Evolutionary conservation across 2,113 vertebrate genomes (phyloP).

Genomic region (Chlorodrepanis virens): DNA sequence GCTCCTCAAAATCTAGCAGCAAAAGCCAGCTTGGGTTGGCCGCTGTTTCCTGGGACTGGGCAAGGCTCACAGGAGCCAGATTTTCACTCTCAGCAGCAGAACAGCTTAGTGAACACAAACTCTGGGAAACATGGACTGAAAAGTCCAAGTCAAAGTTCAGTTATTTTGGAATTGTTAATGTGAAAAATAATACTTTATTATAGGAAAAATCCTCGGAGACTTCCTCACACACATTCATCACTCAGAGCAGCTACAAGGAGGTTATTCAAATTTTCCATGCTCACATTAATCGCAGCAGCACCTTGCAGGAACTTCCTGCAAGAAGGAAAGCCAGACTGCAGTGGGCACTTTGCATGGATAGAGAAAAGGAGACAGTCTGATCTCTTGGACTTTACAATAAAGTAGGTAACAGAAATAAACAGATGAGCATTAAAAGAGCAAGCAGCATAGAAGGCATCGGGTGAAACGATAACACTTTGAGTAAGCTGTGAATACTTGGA

Average conservation of each 20-base stretch:
- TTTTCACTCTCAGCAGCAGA: background rate
- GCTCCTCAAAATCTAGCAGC: background rate
- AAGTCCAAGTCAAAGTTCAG: constrained; percentile 15
- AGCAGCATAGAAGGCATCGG: background rate
- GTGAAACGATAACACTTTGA: background rate
- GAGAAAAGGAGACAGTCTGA: background rate
- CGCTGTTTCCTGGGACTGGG: background rate
- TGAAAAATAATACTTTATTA: constrained; percentile 27
- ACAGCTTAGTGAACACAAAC: background rate
- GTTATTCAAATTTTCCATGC: constrained; percentile 38
- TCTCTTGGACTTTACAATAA: background rate
- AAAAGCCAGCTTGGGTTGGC: background rate
- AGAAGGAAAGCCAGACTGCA: background rate
- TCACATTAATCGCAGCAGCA: background rate
- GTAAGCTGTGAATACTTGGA: background rate
- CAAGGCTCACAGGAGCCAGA: background rate
- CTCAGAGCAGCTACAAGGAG: background rate
- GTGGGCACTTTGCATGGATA: accelerated
- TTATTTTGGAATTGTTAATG: constrained; percentile 28
- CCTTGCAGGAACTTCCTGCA: background rate
- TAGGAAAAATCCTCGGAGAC: background rate
- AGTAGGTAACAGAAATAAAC: background rate
- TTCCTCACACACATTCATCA: background rate
- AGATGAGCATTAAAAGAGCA: background rate
- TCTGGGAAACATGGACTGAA: background rate